Percentiles rank a stretch among this genome's conserved stretches.
phyloP scores from a whole-genome alignment of 2,888 invertebrate genomes.

The Gasteruption jaculator region DNA sequence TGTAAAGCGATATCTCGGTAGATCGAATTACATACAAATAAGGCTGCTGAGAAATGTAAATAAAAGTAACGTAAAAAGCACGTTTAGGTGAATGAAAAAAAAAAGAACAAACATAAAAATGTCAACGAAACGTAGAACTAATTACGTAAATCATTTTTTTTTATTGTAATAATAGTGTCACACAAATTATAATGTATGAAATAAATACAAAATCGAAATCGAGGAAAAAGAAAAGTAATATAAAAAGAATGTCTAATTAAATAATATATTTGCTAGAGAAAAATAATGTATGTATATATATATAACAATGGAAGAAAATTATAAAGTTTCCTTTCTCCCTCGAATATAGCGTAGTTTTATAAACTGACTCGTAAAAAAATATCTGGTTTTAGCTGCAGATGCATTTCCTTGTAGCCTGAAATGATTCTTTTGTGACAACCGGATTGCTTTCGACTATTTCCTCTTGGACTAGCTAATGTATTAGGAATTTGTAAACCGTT shows the following conservation, averaged over 20 bases:
- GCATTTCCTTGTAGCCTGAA: background rate
- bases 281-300: slow-evolving; percentile 12
- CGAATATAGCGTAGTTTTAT: too few species aligned
- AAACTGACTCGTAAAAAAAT: too few species aligned
- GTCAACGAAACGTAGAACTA: too few species aligned
- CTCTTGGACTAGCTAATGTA: slow-evolving; percentile 41
- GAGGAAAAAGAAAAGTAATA: slow-evolving; percentile 4
- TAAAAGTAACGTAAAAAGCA: slow-evolving; percentile 25
- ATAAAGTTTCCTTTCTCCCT: too few species aligned
- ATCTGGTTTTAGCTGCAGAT: too few species aligned
- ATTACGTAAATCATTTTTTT: slow-evolving; percentile 14
- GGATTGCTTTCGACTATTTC: too few species aligned
- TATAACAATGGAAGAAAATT: background rate
- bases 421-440: too few species aligned
- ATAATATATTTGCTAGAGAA: slow-evolving; percentile 16
- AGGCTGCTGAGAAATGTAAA: slow-evolving; percentile 12
- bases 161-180: background rate
- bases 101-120: too few species aligned
- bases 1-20: too few species aligned
- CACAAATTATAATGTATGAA: slow-evolving; percentile 17
- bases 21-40: too few species aligned
- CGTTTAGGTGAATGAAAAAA: too few species aligned
- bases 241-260: slow-evolving; percentile 5
- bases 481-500: slow-evolving; percentile 38
- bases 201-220: background rate